These are phyloP conservation scores for Caenorhabditis sp. DNA, from an alignment of 2,888 invertebrate genomes.

Conservation along the genomic window DNA sequence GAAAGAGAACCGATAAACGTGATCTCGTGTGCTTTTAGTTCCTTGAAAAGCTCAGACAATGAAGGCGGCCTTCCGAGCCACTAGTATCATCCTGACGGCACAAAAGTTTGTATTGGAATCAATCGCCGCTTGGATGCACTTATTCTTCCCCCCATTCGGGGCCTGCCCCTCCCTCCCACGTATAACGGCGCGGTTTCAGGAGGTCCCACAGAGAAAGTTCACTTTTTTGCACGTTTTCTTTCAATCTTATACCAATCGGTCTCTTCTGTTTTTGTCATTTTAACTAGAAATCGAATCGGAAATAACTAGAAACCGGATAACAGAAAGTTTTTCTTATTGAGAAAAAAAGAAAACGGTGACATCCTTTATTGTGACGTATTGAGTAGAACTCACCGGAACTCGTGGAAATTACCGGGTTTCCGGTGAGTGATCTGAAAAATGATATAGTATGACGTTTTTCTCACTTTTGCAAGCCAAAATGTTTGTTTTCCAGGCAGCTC, in stretches of 20 bases:
- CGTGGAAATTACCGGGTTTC: no score
- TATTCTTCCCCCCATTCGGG: slow-evolving; percentile 46
- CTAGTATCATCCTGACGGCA: slow-evolving; percentile 43
- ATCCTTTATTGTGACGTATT: no score
- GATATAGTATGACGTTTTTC: neutral
- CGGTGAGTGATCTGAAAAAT: no score
- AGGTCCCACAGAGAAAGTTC: slow-evolving; percentile 21
- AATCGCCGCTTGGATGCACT: slow-evolving; percentile 51
- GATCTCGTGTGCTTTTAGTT: slow-evolving; percentile 15
- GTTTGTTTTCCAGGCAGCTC: slow-evolving; percentile 58
- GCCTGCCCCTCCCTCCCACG: slow-evolving; percentile 21
- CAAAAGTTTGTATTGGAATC: slow-evolving; percentile 48
- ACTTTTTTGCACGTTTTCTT: slow-evolving; percentile 9
- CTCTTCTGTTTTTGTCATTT: slow-evolving; percentile 37
- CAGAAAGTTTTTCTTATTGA: slow-evolving; percentile 39
- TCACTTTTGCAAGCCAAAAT: neutral
- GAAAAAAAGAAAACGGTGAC: no score
- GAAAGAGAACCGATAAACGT: neutral
- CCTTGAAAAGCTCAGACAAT: neutral
- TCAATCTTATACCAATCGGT: slow-evolving; percentile 2
- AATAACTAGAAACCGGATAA: slow-evolving; percentile 45
- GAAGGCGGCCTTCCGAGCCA: slow-evolving; percentile 20
- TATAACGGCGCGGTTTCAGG: slow-evolving; percentile 14
- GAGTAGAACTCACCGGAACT: no score
- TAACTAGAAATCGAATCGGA: slow-evolving; percentile 32